Percentiles rank a stretch among this genome's conserved stretches.
Conservation (phyloP, 1,140 invertebrate genomes). For the Drosophila guanche region DNA sequence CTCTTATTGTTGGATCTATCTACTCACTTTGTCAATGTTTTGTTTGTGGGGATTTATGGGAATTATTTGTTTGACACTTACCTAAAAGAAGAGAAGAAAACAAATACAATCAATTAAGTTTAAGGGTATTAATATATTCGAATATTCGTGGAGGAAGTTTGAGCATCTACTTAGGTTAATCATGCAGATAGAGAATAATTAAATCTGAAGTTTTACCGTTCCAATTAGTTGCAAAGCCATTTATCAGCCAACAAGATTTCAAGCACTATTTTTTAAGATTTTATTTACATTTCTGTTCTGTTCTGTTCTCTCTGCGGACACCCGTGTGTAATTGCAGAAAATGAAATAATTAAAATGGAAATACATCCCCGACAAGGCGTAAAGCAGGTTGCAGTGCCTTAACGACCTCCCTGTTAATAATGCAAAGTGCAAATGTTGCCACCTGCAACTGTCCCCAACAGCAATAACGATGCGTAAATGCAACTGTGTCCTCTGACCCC, state of each 20-base stretch:
- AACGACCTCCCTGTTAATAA: constrained; percentile 78
- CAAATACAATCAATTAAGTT: constrained; percentile 12
- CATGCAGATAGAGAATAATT: constrained; percentile 20
- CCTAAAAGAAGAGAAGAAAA: constrained; percentile 46
- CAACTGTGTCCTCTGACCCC: constrained; percentile 31
- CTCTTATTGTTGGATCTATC: constrained; percentile 37
- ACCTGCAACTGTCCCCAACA: constrained; percentile 25
- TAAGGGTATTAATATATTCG: neutral
- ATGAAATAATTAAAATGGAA: constrained; percentile 74
- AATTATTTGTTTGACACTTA: constrained; percentile 49
- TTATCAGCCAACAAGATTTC: constrained; percentile 49
- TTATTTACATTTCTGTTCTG: constrained; percentile 16
- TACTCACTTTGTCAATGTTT: constrained; percentile 76
- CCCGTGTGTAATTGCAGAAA: constrained; percentile 65
- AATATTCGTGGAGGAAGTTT: neutral
- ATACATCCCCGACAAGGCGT: constrained; percentile 39
- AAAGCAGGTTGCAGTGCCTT: constrained; percentile 75
- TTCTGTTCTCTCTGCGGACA: neutral
- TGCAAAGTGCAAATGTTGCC: constrained; percentile 72
- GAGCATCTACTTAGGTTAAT: neutral
- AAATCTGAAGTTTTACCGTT: constrained; percentile 40
- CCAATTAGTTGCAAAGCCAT: constrained; percentile 52
- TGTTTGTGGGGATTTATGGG: constrained; percentile 1
- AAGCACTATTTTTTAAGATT: constrained; percentile 39
- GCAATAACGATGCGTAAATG: constrained; percentile 12